Base-by-base conservation (phyloP, 1,140 invertebrate genomes). In the Diploscapter pachys region DNA sequence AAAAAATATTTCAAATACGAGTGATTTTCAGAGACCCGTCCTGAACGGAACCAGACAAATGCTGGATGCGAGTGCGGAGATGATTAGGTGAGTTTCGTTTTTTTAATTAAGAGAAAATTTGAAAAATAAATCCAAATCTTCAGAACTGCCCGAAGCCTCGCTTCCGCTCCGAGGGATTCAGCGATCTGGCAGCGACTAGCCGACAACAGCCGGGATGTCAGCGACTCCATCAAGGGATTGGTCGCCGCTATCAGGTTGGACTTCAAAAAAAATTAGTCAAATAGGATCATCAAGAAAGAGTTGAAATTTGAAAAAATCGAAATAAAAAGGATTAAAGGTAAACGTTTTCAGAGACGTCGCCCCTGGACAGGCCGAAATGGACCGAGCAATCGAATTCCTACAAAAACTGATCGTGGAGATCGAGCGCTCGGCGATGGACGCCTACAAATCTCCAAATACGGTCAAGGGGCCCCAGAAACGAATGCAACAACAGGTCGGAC, bases 331-430 rank as follows among this genome's bases (percentile, higher is more conserved):
- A 31, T 31, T 31, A 31, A 1, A 31, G 31, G 31, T 31, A 4
- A 78, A 75, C 11, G 75, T 78, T 5, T 81, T 85, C 72, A 76
- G 70, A 49, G 79, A 84, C 8, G 94, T 93, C 84, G 94, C 95
- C 0, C 95, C 96, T 0, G 96, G 96, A 0, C 94, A 96, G 84
- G 91, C 91, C 4, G 95, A 98, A 87, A 96, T 95, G 86, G 92
- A 94, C 59, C 88, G 89, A 2, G 93, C 93, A 0, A 90, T 96
- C 68, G 91, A 93, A 31, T 91, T 91, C 31, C 86, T 98, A 4
- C 91, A 89, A 64, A 87, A 89, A 0, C 90, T 91, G 73, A 91
- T 94, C 3, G 91, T 94, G 54, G 91, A 93, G 31, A 63, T 82
- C 51, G 94, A 98, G 86, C 91, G 92, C 78, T 92, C 92, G 3